Evolutionary conservation across 1,140 invertebrate genomes (phyloP).

Genomic region (Acyrthosiphon pisum): DNA sequence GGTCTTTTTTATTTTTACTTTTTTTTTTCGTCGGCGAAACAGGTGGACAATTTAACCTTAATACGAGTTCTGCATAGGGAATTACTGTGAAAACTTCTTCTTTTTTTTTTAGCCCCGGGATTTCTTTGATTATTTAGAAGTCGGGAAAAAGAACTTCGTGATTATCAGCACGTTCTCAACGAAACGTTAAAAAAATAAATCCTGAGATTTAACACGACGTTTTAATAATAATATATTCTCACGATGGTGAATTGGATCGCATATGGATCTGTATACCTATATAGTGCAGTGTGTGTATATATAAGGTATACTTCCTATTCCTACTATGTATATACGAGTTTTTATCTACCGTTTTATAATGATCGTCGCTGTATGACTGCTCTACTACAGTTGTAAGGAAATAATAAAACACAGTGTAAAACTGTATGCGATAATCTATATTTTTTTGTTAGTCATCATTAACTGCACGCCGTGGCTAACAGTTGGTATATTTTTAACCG

Average conservation of each 20-base stretch:
- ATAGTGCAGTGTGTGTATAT: too few relatives aligned
- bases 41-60: constrained; percentile 56
- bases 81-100: constrained; percentile 39
- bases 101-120: constrained; percentile 23
- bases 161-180: constrained; percentile 53
- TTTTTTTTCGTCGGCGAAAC: not conserved
- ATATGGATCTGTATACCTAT: not conserved
- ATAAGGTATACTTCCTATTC: not conserved
- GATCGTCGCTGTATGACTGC: not conserved
- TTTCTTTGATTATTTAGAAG: constrained; percentile 44
- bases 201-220: not conserved
- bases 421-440: not conserved
- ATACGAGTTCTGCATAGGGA: constrained; percentile 55
- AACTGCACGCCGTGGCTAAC: not conserved
- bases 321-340: not conserved
- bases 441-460: not conserved
- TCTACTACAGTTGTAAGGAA: not conserved
- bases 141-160: constrained; percentile 20
- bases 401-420: not conserved
- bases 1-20: not conserved
- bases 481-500: not conserved
- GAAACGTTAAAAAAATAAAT: not conserved
- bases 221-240: constrained; percentile 25
- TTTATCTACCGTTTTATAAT: not conserved
- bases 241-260: not conserved